Percentiles rank a stretch among this genome's conserved stretches.
Evolutionary conservation across 2,113 vertebrate genomes (phyloP).

Genomic region (Dryoscopus gambensis): DNA sequence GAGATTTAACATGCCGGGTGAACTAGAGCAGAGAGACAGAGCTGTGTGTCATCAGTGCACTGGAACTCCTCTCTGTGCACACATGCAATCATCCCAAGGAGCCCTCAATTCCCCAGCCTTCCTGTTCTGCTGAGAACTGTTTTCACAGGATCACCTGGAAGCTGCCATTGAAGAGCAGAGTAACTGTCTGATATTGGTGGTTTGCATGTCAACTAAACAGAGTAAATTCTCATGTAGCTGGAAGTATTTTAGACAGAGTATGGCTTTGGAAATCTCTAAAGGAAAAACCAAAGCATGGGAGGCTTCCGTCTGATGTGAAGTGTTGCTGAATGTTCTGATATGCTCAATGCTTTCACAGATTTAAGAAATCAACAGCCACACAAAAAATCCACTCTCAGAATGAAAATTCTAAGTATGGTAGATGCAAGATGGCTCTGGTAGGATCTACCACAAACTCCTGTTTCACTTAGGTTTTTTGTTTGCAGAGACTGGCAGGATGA

Average conservation of each 20-base stretch:
- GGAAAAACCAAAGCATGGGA: neutral
- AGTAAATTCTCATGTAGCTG: neutral
- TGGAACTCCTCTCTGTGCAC: neutral
- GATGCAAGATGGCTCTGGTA: neutral
- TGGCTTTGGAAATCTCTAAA: neutral
- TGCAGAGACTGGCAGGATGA: neutral
- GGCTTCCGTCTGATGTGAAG: neutral
- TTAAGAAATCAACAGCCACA: neutral
- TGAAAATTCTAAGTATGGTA: neutral
- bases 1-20: neutral
- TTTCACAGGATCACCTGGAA: neutral
- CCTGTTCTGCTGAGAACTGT: neutral
- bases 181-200: neutral
- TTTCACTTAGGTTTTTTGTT: neutral
- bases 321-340: neutral
- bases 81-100: rapidly evolving
- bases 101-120: neutral
- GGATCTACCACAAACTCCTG: neutral
- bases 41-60: neutral
- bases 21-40: neutral
- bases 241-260: neutral
- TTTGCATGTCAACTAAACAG: neutral
- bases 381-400: neutral
- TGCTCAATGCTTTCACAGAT: neutral
- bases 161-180: neutral